Conservation (phyloP, 2,797 vertebrate genomes). For the Sandelia bainsii region DNA sequence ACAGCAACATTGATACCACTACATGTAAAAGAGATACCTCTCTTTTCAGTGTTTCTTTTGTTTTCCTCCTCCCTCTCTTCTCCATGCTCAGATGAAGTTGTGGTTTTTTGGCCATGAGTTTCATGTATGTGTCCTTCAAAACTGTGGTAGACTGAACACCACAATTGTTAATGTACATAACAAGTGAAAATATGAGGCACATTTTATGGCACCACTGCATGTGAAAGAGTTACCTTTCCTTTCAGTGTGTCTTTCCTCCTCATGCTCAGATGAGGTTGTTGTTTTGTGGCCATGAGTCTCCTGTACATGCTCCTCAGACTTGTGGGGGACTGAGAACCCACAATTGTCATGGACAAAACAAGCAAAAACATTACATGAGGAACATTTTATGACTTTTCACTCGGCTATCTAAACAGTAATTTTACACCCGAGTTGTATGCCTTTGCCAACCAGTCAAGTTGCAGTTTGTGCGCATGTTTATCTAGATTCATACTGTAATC, state of each 20-base stretch:
- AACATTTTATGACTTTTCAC: not conserved
- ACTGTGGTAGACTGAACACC: constrained; percentile 31
- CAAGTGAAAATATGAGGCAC: not conserved
- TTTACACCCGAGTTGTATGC: too few relatives aligned
- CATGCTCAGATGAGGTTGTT: constrained; percentile 14
- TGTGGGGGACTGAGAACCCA: constrained; percentile 29
- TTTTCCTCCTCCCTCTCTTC: constrained; percentile 7
- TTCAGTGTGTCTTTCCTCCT: not conserved
- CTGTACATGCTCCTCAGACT: constrained; percentile 9
- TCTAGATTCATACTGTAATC: too few relatives aligned
- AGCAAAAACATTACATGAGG: not conserved
- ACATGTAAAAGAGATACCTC: constrained; percentile 40
- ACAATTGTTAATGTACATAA: not conserved
- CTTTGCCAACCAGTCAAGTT: too few relatives aligned
- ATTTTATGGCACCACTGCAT: not conserved
- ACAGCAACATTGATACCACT: not conserved
- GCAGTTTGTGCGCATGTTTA: too few relatives aligned
- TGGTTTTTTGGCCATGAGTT: constrained; percentile 24
- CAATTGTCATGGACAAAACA: not conserved
- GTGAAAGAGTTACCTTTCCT: not conserved
- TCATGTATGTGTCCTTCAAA: constrained; percentile 13
- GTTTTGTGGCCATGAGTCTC: constrained; percentile 29
- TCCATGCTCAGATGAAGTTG: constrained; percentile 2
- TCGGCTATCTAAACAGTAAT: too few relatives aligned
- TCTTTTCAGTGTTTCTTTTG: constrained; percentile 19